Evolutionary conservation across 2,113 vertebrate genomes (phyloP), one percentile per base, ranked within the genome.

Genomic region (Synodontis membranacea): DNA sequence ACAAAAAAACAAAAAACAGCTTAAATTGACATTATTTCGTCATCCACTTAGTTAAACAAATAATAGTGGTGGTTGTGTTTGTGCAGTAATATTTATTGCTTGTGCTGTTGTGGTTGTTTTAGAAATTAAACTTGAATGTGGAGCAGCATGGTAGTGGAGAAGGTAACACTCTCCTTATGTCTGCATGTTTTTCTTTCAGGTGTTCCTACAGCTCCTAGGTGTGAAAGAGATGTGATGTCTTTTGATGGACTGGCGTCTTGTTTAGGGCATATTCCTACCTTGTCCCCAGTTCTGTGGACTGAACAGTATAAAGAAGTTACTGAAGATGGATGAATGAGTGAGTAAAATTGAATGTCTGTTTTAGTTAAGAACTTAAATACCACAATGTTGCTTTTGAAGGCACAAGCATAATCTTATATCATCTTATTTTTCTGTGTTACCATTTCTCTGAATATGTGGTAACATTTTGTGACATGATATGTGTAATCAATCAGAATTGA

Each of bases 401-500:
- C 72, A 39, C 48, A 72, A 23, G 48, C 60, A 15, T 56, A 46
- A 70, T 76, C 42, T n/a, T 48, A 84, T 75, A 86, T 28, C 72
- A 70, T 58, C 58, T 64, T 62, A 64, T 58, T 37, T 79, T 48
- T 31, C 34, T 80, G 60, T 75, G 10, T 82, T 68, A 34, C 34
- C 34, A 8, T 37, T 68, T 39, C 19, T 70, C 7, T 15, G 12
- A 31, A 64, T 34, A 66, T 34, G 34, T 39, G 17, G 7, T 8
- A 23, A 39, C 37, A 74, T 74, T 1, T 4, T 42, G 19, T 72
- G 37, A 12, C 9, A 42, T 21, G 66, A 19, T 37, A 39, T 23
- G 8, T 42, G 37, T 42, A 72, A 39, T 3, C 2, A 72, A 72
- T 23, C 34, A 72, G 8, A 72, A 42, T 25, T 72, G 37, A 72